phyloP scores from a whole-genome alignment of 2,888 invertebrate species.

The Drosophila vallismaia region DNA sequence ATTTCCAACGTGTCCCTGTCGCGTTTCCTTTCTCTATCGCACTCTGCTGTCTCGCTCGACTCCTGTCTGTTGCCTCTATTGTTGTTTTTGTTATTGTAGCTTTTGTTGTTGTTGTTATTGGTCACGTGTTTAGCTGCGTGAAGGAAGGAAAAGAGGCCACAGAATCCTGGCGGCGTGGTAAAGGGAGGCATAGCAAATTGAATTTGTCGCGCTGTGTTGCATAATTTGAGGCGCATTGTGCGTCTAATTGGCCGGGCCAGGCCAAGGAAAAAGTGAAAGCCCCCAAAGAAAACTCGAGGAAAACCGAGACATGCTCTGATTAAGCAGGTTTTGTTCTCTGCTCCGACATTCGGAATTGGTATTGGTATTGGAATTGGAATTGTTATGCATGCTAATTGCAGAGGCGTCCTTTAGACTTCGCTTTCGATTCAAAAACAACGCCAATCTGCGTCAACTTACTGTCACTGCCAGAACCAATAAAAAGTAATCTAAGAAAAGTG shows the following conservation, averaged over 20 bases:
- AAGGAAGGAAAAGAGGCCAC: conserved; percentile 1
- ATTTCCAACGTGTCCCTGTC: conserved; percentile 66
- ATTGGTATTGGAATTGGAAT: conserved; percentile 2
- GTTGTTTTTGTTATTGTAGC: conserved; percentile 48
- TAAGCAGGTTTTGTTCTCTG: conserved; percentile 27
- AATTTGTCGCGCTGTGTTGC: conserved; percentile 75
- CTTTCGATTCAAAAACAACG: conserved; percentile 1
- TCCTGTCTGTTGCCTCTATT: conserved; percentile 20
- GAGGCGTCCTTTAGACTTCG: not conserved
- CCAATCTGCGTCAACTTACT: conserved; percentile 13
- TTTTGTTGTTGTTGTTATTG: conserved; percentile 41
- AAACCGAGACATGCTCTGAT: conserved; percentile 16
- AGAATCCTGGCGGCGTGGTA: not conserved
- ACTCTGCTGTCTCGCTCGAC: conserved; percentile 1
- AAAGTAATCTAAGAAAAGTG: not conserved
- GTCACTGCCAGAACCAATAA: conserved; percentile 11
- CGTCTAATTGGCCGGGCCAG: conserved; percentile 65
- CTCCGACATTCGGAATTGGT: not conserved
- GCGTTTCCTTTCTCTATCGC: conserved; percentile 17
- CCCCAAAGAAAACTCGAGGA: conserved; percentile 23
- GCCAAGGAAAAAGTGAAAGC: conserved; percentile 56
- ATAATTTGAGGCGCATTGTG: conserved; percentile 74
- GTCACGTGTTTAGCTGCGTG: conserved; percentile 59
- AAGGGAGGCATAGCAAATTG: conserved; percentile 67
- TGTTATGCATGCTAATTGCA: conserved; percentile 11